A percentile compares a stretch with the other conserved stretches of the same genome.
phyloP scores from a whole-genome alignment of 1,140 invertebrate genomes.

The Branchinecta lindahli region DNA sequence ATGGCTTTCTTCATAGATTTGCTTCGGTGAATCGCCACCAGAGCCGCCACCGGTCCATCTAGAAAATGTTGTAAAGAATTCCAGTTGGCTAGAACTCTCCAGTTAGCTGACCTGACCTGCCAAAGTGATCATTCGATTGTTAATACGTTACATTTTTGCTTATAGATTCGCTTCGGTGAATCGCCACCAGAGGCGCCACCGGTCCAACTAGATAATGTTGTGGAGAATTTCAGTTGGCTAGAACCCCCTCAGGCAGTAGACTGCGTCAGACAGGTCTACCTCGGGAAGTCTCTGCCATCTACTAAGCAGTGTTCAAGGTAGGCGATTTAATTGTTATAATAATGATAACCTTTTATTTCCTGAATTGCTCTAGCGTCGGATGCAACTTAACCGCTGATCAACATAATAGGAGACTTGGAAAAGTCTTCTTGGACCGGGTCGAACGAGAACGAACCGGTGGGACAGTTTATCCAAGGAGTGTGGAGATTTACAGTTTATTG shows the following conservation, averaged over 20 bases:
- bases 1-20: background rate
- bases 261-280: background rate
- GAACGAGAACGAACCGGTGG: background rate
- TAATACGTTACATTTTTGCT: background rate
- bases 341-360: background rate
- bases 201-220: background rate
- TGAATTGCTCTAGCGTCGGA: background rate
- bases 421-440: too few relatives aligned
- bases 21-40: background rate
- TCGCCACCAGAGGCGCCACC: background rate
- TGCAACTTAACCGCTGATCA: background rate
- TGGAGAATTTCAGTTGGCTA: background rate
- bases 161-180: background rate
- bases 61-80: background rate
- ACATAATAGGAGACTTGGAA: background rate
- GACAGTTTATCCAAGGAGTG: background rate
- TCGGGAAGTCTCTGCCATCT: background rate
- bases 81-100: background rate
- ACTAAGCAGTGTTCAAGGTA: background rate
- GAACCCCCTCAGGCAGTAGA: background rate
- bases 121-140: too few relatives aligned
- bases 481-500: background rate
- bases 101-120: too few relatives aligned
- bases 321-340: background rate
- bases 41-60: background rate